Evolutionary conservation across 2,888 invertebrate species (phyloP).

Genomic region (Tetrapedia diversipes): DNA sequence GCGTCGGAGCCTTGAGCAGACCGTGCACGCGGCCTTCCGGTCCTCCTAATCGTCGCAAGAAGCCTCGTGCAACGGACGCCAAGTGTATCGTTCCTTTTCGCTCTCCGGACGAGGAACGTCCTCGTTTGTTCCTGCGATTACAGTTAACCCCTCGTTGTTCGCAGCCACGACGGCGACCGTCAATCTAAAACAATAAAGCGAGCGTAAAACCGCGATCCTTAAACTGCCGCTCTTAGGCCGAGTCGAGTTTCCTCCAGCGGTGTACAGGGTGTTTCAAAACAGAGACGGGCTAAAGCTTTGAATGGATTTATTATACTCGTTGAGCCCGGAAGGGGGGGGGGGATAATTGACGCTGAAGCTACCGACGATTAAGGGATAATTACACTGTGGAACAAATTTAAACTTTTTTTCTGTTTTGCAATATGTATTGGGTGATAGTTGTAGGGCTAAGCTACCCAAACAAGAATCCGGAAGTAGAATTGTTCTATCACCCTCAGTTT

Average conservation of each 20-base stretch:
- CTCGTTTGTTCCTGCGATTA: constrained; percentile 24
- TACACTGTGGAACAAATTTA: too few species aligned
- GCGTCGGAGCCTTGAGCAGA: constrained; percentile 73
- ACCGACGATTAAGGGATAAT: too few species aligned
- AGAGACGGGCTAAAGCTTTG: too few species aligned
- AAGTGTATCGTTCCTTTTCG: not conserved
- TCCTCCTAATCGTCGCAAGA: constrained; percentile 1
- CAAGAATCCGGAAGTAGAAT: too few species aligned
- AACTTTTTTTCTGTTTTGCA: too few species aligned
- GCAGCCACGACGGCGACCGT: constrained; percentile 11
- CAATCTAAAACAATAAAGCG: constrained; percentile 37
- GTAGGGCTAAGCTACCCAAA: too few species aligned
- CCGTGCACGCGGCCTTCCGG: constrained; percentile 20
- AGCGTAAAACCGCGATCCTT: constrained; percentile 16
- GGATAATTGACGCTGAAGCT: too few species aligned
- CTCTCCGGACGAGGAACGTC: not conserved
- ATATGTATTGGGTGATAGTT: too few species aligned
- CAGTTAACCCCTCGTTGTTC: constrained; percentile 30
- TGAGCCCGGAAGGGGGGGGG: too few species aligned
- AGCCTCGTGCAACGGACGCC: not conserved
- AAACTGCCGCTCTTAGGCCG: not conserved
- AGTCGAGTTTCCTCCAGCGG: not conserved
- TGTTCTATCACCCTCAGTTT: too few species aligned
- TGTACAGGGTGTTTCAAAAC: not conserved
- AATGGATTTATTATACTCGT: too few species aligned